Base-by-base conservation (phyloP, 1,140 invertebrate genomes). In the Pectinophora gossypiella region DNA sequence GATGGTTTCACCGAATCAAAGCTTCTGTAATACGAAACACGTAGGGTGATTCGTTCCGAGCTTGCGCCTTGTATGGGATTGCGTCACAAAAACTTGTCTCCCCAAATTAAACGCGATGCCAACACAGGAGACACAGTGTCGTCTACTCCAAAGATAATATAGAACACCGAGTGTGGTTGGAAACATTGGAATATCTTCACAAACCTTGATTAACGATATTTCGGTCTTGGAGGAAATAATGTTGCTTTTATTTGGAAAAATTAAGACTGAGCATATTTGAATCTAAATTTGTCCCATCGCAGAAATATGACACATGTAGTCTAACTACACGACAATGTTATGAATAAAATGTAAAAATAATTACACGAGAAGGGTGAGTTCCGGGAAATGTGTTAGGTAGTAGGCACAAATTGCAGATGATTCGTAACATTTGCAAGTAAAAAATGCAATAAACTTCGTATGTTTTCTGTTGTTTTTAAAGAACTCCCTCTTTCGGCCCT, bases 21-120 rank as follows among this genome's bases (percentile, higher is more conserved):
- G 76, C 76, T 82, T 62, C 79, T 74, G 78, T 80, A 72, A 74
- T 81, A 82, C 76, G 67, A 76, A 75, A 77, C 77, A 77, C 79
- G 76, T 79, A 72, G 67, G 69, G 67, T 64, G 64, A 85, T 85
- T 85, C 73, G 80, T 81, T 85, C 75, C 73, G 48, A 79, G 73
- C 64, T 76, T 71, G 70, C 63, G 54, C 57, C 63, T 70, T 72
- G 64, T 68, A 71, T 65, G 64, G 66, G 64, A 56, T 51, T 19
- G 47, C 54, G 59, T 60, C 50, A 82, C 62, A 83, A 82, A 84
- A 82, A 76, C 62, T 68, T 56, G 54, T 49, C 56, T 54, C 61
- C 45, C 67, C 65, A 61, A 71, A 74, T 74, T 77, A 60, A 61
- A 43, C 50, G 12, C 40, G n/a, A 38, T 38, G n/a, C 9, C 4